A percentile compares a stretch with the other conserved stretches of the same genome.
phyloP scores from a whole-genome alignment of 64 coral and sea anemone genomes.

The Anthopleura sola region DNA sequence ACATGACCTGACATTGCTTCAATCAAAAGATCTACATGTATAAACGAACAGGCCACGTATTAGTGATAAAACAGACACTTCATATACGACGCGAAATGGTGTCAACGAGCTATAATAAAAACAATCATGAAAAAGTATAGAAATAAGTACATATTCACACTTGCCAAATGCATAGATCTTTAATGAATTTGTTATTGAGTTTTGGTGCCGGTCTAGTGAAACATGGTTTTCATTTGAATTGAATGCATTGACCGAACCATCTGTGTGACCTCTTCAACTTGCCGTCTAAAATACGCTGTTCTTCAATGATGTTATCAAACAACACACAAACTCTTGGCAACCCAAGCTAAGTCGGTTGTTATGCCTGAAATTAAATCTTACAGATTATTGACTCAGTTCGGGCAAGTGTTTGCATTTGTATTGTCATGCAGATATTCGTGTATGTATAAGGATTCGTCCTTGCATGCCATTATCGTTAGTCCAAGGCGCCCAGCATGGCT shows the following conservation, averaged over 20 bases:
- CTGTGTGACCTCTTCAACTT: not conserved
- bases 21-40: not conserved
- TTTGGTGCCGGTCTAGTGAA: not conserved
- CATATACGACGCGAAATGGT: not conserved
- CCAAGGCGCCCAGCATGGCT: not conserved
- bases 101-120: not conserved
- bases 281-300: not conserved
- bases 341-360: not conserved
- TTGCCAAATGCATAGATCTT: not conserved
- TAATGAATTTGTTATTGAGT: not conserved
- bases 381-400: not conserved
- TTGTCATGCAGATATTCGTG: conserved; percentile 14
- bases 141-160: not conserved
- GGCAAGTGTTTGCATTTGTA: not conserved
- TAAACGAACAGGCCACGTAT: not conserved
- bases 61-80: not conserved
- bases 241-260: not conserved
- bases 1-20: not conserved
- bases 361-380: conserved; percentile 13
- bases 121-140: not conserved
- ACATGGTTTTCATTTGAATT: not conserved
- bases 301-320: not conserved
- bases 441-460: not conserved
- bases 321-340: not conserved
- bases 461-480: conserved; percentile 4